These are phyloP conservation scores for Drosophila subobscura DNA, from an alignment of 1,140 invertebrate species.

Conservation along the genomic window DNA sequence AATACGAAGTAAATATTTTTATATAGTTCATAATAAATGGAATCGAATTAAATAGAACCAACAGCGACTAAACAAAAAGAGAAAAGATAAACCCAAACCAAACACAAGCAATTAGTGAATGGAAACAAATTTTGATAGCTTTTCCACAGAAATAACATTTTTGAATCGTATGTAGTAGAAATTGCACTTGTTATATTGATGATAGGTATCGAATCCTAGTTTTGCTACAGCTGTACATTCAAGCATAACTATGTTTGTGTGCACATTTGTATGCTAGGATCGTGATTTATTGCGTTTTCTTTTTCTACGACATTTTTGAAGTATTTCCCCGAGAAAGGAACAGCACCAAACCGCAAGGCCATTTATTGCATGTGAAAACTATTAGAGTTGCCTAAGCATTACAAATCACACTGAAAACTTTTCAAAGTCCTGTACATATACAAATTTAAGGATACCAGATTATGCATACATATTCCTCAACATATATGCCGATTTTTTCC, in stretches of 20 bases:
- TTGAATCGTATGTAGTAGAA: constrained; percentile 67
- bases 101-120: constrained; percentile 71
- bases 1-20: constrained; percentile 60
- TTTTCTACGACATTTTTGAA: constrained; percentile 46
- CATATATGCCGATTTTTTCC: constrained; percentile 81
- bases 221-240: constrained; percentile 28
- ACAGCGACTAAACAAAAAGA: constrained; percentile 29
- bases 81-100: constrained; percentile 1
- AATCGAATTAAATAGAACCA: constrained; percentile 52
- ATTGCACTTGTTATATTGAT: constrained; percentile 69
- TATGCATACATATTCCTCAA: constrained; percentile 49
- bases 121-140: constrained; percentile 70
- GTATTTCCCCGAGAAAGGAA: constrained; percentile 67
- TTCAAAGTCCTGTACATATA: constrained; percentile 66
- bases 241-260: too few relatives aligned
- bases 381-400: constrained; percentile 52
- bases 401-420: constrained; percentile 29
- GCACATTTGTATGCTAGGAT: constrained; percentile 35
- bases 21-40: constrained; percentile 68
- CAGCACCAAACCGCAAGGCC: constrained; percentile 76
- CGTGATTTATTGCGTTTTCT: constrained; percentile 20
- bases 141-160: constrained; percentile 62
- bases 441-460: constrained; percentile 30
- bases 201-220: constrained; percentile 32
- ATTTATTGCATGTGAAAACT: constrained; percentile 77